Conservation (phyloP, 2,797 vertebrate genomes). For the Falco rusticolus region DNA sequence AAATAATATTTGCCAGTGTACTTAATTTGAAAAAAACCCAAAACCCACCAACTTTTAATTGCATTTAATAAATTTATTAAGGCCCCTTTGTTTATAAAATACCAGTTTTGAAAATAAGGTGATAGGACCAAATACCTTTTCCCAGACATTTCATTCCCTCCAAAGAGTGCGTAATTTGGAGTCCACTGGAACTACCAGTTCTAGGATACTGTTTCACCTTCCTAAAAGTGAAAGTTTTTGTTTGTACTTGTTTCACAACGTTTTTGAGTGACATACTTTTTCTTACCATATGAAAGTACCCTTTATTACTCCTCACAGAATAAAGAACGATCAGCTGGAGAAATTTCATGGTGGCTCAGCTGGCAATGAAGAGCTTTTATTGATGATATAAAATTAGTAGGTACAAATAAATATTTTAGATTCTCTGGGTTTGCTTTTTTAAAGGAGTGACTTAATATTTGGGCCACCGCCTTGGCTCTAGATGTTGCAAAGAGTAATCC, state of each 20-base stretch:
- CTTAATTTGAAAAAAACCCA: neutral
- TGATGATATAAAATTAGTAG: neutral
- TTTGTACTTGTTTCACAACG: neutral
- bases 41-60: neutral
- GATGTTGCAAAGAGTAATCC: neutral
- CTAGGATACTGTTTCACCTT: neutral
- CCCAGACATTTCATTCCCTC: neutral
- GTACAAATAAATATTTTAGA: constrained; percentile 32
- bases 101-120: neutral
- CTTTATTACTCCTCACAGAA: neutral
- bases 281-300: neutral
- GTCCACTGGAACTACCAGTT: neutral
- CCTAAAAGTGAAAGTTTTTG: neutral
- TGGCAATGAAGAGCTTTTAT: neutral
- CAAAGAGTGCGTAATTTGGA: neutral
- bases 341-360: neutral
- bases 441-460: constrained; percentile 4
- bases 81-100: neutral
- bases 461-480: neutral
- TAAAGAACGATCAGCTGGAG: neutral
- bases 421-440: constrained; percentile 15
- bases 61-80: neutral
- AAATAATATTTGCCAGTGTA: neutral
- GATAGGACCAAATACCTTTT: neutral
- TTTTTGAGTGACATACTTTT: neutral